Evolutionary conservation across 2,113 vertebrate genomes (phyloP), one percentile per base, ranked within the genome.

Genomic region (Perca fluviatilis): DNA sequence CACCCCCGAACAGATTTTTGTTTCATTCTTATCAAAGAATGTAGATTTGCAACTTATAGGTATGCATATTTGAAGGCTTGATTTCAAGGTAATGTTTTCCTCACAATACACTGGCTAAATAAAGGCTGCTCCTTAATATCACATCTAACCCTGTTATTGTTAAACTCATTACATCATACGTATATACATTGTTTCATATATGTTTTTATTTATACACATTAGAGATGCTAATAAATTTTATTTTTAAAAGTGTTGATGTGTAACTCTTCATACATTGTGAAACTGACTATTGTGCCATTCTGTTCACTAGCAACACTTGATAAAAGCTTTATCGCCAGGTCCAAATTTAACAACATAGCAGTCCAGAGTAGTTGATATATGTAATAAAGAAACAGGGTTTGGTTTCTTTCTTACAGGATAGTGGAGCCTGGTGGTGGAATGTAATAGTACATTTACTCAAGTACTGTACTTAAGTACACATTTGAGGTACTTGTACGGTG

Each of bases 181-280:
- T 94, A 92, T 95, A 95, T 93, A 92, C 93, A 84, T 96, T 96
- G 95, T 96, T 96, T 94, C 96, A 94, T 95, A 92, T 94, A 93
- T 95, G 94, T 95, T 97, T 95, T 97, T 97, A 96, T 96, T 96
- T 96, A 96, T 96, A 96, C 96, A 96, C 95, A 94, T 96, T 95
- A 95, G 95, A 96, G 95, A 96, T 95, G 95, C 95, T 95, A 96
- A 95, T 97, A 96, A 96, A 97, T 97, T 96, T 96, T 96, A 96
- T 97, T 96, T 96, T 96, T 95, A 96, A 97, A 96, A 95, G 92
- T 95, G 96, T 86, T 85, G 61, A 90, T 86, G 83, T 91, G 46
- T 16, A 54, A 15, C 61, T 56, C 10, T 72, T 18, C 43, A 49
- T 90, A 40, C 33, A 77, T 85, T 79, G 40, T 33, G n/a, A 19